Conservation (phyloP, 2,113 vertebrate genomes). For the Heterotilapia buettikoferi region DNA sequence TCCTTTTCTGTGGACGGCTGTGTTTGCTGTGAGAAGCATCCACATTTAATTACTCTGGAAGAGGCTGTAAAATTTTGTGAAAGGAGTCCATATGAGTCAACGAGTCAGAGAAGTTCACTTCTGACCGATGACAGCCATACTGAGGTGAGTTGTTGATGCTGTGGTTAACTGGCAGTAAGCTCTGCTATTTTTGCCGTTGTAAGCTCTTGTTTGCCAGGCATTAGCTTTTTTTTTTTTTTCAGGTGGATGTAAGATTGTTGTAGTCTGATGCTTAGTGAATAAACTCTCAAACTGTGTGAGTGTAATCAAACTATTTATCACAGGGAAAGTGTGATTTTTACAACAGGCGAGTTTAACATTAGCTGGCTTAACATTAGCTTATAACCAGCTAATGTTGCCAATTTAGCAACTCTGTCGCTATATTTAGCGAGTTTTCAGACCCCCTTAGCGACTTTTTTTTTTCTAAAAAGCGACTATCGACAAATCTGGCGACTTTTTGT, state of each 20-base stretch:
- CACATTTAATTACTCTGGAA: not conserved
- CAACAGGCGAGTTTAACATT: not conserved
- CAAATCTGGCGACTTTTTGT: not conserved
- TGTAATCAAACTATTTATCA: not conserved
- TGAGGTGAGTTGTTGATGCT: not conserved
- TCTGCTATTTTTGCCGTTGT: not conserved
- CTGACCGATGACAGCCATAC: fast-evolving
- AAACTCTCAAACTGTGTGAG: not conserved
- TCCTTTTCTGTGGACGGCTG: not conserved
- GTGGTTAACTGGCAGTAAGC: not conserved
- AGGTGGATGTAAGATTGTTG: not conserved
- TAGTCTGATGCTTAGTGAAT: not conserved
- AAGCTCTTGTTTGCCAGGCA: not conserved
- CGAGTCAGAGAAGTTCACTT: not conserved
- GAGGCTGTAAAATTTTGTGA: not conserved
- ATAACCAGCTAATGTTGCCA: not conserved
- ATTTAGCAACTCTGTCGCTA: not conserved
- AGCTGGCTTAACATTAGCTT: not conserved
- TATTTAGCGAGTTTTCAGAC: not conserved
- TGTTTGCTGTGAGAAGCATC: not conserved
- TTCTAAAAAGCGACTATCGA: not conserved
- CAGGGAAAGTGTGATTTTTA: not conserved
- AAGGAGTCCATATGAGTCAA: not conserved
- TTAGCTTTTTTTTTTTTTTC: not conserved
- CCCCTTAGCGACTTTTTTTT: not conserved